Evolutionary conservation across 2,113 vertebrate species (phyloP).

Genomic region (Sinocyclocheilus rhinocerous): DNA sequence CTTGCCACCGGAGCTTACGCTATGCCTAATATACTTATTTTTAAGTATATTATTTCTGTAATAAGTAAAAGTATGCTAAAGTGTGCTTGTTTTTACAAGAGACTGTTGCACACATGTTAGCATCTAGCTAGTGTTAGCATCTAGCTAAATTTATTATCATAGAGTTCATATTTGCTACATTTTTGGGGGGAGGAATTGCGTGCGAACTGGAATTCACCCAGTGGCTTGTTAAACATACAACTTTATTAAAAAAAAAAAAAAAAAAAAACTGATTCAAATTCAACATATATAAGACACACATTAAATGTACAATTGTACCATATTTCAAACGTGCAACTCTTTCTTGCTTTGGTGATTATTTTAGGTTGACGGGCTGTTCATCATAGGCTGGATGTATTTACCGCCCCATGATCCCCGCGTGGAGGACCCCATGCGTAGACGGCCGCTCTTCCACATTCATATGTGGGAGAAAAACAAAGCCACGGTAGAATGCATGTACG

Average conservation of each 20-base stretch:
- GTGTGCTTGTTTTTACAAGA: no score
- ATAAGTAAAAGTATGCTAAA: no score
- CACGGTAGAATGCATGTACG: constrained; percentile 97
- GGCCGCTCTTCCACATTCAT: constrained; percentile 93
- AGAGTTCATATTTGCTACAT: not conserved
- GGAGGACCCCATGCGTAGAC: constrained; percentile 93
- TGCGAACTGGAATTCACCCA: not conserved
- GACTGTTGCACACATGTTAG: no score
- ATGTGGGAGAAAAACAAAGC: constrained; percentile 88
- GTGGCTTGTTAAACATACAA: not conserved
- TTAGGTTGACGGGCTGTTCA: constrained; percentile 94
- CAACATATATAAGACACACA: not conserved
- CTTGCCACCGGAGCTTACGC: no score
- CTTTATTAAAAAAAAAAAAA: no score
- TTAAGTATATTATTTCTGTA: no score
- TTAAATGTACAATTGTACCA: not conserved
- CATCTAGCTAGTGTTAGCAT: not conserved
- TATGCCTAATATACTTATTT: no score
- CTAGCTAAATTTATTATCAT: not conserved
- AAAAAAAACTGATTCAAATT: no score
- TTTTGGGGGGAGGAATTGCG: not conserved
- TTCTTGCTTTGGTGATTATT: not conserved
- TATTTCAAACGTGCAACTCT: not conserved
- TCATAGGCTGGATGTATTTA: constrained; percentile 98
- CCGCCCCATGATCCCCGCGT: constrained; percentile 96